A percentile compares a stretch with the other conserved stretches of the same genome.
Conservation (phyloP, 2,113 vertebrate species). For the Lutjanus erythropterus region DNA sequence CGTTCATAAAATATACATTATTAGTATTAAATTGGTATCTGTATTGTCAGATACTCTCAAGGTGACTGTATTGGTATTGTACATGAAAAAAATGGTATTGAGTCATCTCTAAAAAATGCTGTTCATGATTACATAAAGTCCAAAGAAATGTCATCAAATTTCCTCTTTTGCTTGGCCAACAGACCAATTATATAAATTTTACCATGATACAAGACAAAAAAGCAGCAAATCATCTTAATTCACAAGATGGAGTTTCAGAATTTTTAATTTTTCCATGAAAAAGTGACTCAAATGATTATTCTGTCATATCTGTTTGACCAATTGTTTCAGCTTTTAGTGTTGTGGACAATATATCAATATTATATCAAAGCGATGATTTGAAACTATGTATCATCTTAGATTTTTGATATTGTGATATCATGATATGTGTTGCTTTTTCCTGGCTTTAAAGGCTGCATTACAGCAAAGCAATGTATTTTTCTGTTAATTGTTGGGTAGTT, state of each 20-base stretch:
- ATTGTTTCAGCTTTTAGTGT: background rate
- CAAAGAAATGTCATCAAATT: constrained; percentile 3
- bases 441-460: no score
- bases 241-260: background rate
- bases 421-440: no score
- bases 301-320: no score
- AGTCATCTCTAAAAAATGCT: background rate
- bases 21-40: no score
- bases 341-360: no score
- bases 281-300: background rate
- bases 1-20: no score
- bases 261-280: background rate
- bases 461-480: no score
- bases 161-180: background rate
- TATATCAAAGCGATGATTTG: no score
- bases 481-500: no score
- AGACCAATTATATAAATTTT: background rate
- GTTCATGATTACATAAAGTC: background rate
- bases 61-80: background rate
- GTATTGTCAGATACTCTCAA: no score
- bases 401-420: no score
- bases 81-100: background rate
- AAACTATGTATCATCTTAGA: no score
- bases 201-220: background rate
- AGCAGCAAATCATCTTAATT: background rate